Evolutionary conservation across 2,113 vertebrate species (phyloP), one percentile per base, ranked within the genome.

Genomic region (Aptenodytes forsteri): DNA sequence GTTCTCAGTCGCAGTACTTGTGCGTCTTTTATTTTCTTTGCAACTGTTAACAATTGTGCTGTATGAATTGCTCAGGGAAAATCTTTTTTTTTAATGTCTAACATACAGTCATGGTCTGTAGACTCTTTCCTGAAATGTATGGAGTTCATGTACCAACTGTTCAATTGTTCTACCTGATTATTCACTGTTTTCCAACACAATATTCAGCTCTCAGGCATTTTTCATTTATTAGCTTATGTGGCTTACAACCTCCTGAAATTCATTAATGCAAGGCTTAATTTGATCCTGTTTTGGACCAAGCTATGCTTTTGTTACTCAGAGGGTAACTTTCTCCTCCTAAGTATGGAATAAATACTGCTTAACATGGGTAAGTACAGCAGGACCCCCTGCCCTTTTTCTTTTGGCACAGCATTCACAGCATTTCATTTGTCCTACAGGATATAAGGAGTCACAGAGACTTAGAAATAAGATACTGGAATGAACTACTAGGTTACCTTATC

Each of bases 361-460:
- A 92, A 71, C 67, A 88, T 58, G 78, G 61, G 46, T 88, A 77
- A 94, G 62, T 83, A 91, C 59, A 70, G 58, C 54, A 83, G 70
- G 72, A 94, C 66, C 75, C 47, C 44, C 54, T 69, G 79, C 71
- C 71, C 84, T 94, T 92, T 93, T 82, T 73, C 62, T 83, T 83
- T 85, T 93, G 95, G 82, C 26, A 9, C 42, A 1, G 13, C 19
- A 34, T 73, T 97, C 89, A 95, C 89, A 96, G 83, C 78, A 87
- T 96, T 97, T 97, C 87, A 44, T 97, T 96, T 97, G 93, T 97
- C 94, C 75, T 95, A 83, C 84, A 94, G 84, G 83, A 81, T 97
- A 62, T 96, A 96, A 96, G 91, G 78, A 96, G 85, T 83, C 77
- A 78, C 82, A 93, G 73, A 96, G 88, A 83, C 71, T 77, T 79